These are phyloP conservation scores for Aphrocallistes beatrix DNA, from an alignment of 37 sponge, comb jelly and placozoan species.

Conservation along the genomic window DNA sequence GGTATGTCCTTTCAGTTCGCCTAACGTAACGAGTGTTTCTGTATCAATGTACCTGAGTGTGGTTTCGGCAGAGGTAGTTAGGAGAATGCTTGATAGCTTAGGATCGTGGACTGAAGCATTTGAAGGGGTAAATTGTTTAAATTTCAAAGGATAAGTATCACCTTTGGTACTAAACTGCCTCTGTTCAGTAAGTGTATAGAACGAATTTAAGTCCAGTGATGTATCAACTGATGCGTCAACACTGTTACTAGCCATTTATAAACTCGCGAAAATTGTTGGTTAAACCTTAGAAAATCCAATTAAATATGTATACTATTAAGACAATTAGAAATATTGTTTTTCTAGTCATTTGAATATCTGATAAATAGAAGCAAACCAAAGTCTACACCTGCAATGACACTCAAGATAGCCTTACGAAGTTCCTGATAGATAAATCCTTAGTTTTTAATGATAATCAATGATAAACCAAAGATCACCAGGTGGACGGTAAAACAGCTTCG, in stretches of 20 bases:
- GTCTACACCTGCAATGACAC: too few relatives aligned
- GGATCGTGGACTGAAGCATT: background rate
- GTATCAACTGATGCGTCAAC: background rate
- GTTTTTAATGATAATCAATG: too few relatives aligned
- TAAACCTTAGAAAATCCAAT: background rate
- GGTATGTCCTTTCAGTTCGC: background rate
- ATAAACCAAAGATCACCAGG: too few relatives aligned
- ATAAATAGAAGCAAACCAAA: too few relatives aligned
- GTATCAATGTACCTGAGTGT: background rate
- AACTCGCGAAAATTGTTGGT: too few relatives aligned
- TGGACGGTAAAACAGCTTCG: too few relatives aligned
- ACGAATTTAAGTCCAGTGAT: background rate
- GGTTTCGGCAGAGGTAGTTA: constrained; percentile 10
- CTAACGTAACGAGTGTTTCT: background rate
- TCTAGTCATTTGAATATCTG: too few relatives aligned
- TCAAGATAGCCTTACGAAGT: too few relatives aligned
- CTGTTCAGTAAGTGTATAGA: background rate
- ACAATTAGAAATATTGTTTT: too few relatives aligned
- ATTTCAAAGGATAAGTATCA: background rate
- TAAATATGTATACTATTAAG: too few relatives aligned
- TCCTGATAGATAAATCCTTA: too few relatives aligned
- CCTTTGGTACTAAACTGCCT: background rate
- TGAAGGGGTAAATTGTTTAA: background rate
- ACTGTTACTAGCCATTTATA: background rate
- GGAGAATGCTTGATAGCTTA: background rate